Evolutionary conservation across 92 coral and sea anemone species (phyloP), one percentile per base, ranked within the genome.

Genomic region (Plumapathes pennacea): DNA sequence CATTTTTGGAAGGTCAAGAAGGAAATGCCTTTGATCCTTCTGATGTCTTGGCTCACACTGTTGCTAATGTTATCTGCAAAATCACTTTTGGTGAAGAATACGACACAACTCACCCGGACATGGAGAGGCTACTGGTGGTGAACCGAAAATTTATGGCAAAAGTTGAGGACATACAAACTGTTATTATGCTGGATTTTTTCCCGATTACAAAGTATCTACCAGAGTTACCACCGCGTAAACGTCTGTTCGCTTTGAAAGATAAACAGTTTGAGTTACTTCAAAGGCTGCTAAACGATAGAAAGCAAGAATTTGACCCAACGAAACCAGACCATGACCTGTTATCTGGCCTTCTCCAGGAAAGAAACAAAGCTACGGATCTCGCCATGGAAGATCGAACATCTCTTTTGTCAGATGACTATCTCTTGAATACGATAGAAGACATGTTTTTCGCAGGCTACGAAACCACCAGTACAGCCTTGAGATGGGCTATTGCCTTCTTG

Each of bases 1-100:
- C 62, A 47, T 65, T 71, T 43, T 41, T 85, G 51, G 71, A 32
- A 11, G 28, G 37, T 11, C 71, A 71, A 57, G 39, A 50, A 19
- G 88, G 76, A 52, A 33, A 62, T n/a, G 80, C 94, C 26, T 59
- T 80, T 6, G 88, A 85, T 48, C 83, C 86, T 10, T 61, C 80
- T 13, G 48, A 71, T 17, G 74, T 67, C 40, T 28, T 80, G 27
- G 78, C 74, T 36, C 66, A 65, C 11, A 71, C 70, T 30, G 86
- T 85, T 25, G 64, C 80, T 38, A 77, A 85, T 39, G 77, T 85
- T 3, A 85, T 85, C 32, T 85, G 87, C 51, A 68, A 72, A 0
- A 38, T 85, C 19, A 48, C 76, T 0, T 85, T 81, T 38, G 94
- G 94, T 12, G 57, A 62, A 43, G 76, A 82, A 41, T 80, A 63